Conservation (phyloP, 2,888 invertebrate genomes). For the Dryomyza anilis region DNA sequence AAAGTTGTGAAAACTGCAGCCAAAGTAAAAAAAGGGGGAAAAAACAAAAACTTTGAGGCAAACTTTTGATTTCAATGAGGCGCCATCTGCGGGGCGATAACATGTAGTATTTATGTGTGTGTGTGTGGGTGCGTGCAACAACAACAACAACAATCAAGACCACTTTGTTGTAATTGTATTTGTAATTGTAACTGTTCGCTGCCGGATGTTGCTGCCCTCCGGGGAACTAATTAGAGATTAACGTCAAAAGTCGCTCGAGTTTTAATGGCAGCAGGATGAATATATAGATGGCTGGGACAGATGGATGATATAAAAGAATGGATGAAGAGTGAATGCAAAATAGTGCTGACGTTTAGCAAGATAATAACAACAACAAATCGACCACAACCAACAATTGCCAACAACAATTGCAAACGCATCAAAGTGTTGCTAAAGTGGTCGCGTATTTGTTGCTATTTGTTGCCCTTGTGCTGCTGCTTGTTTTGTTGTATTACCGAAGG, state of each 20-base stretch:
- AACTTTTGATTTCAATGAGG: conserved; percentile 20
- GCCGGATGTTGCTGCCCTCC: conserved; percentile 16
- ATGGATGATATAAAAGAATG: no score
- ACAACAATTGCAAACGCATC: not conserved
- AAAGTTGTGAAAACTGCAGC: not conserved
- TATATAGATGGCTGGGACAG: no score
- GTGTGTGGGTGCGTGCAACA: not conserved
- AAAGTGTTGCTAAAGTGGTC: not conserved
- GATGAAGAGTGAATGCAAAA: conserved; percentile 8
- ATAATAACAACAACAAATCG: conserved; percentile 3
- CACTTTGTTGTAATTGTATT: conserved; percentile 9
- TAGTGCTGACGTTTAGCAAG: not conserved
- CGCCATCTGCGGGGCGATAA: conserved; percentile 30
- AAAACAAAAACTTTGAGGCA: not conserved
- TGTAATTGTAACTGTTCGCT: conserved; percentile 6
- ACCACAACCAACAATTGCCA: not conserved
- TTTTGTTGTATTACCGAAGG: conserved; percentile 24
- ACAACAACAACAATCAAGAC: not conserved
- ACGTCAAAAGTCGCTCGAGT: conserved; percentile 47
- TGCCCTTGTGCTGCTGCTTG: conserved; percentile 14
- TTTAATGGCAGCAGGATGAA: not conserved
- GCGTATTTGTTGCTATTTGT: conserved; percentile 2
- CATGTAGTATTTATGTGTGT: conserved; percentile 8
- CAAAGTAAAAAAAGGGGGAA: not conserved
- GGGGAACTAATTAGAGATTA: conserved; percentile 60